Evolutionary conservation across 2,113 vertebrate genomes (phyloP).

Genomic region (Acrocephalus kingi): DNA sequence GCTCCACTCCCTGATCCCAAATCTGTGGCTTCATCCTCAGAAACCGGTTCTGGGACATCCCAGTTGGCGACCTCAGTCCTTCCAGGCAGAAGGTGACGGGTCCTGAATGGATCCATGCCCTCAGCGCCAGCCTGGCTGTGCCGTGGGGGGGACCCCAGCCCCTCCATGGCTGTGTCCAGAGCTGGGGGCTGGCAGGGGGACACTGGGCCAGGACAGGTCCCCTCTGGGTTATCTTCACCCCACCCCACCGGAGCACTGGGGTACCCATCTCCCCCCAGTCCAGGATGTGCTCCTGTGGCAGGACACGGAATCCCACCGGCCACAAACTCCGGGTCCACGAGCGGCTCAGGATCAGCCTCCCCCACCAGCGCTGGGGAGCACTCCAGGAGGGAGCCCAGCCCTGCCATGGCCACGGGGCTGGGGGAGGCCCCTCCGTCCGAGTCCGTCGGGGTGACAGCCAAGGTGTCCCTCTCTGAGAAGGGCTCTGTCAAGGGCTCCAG

Average conservation of each 20-base stretch:
- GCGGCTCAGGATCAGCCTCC: background rate
- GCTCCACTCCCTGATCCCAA: conserved; percentile 10
- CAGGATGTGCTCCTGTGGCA: background rate
- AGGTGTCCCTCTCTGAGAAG: conserved; percentile 58
- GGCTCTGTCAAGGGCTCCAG: conserved; percentile 59
- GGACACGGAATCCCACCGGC: background rate
- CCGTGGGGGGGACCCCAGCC: conserved; percentile 55
- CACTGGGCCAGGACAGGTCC: background rate
- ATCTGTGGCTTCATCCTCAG: conserved; percentile 2
- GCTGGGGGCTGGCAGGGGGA: conserved; percentile 10
- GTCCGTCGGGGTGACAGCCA: conserved; percentile 40
- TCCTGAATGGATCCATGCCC: conserved; percentile 1
- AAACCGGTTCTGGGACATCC: conserved; percentile 37
- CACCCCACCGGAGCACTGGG: background rate
- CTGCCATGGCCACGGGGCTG: conserved; percentile 12
- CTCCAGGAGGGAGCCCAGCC: background rate
- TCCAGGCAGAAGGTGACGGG: conserved; percentile 1
- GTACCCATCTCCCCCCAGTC: background rate
- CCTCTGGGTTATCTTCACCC: conserved; percentile 56
- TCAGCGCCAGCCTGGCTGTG: conserved; percentile 11
- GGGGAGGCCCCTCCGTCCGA: conserved; percentile 62
- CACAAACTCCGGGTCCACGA: background rate
- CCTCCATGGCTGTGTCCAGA: conserved; percentile 9
- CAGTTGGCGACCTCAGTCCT: background rate
- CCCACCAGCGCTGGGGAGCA: background rate